Evolutionary conservation across 2,888 invertebrate genomes (phyloP).

Genomic region (Gordius sp.): DNA sequence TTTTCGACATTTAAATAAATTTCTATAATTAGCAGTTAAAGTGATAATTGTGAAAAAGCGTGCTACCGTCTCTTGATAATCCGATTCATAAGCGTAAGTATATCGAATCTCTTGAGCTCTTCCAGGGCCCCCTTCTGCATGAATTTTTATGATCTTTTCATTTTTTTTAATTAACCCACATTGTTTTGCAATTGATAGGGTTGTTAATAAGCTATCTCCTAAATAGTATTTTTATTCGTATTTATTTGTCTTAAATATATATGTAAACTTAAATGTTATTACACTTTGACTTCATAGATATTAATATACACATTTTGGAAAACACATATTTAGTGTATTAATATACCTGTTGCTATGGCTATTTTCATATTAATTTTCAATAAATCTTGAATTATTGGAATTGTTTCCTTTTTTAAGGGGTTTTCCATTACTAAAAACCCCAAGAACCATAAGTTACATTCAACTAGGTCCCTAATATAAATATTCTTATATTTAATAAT

Average conservation of each 20-base stretch:
- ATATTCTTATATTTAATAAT: too few species aligned
- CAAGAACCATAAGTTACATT: not conserved
- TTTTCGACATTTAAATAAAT: too few species aligned
- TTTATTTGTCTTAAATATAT: too few species aligned
- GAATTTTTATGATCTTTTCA: not conserved
- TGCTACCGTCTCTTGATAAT: too few species aligned
- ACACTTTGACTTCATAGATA: too few species aligned
- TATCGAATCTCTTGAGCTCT: conserved; percentile 11
- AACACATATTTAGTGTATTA: too few species aligned
- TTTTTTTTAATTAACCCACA: conserved; percentile 13
- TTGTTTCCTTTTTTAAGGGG: not conserved
- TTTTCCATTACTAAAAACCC: conserved; percentile 14
- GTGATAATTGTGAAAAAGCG: too few species aligned
- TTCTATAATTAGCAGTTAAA: too few species aligned
- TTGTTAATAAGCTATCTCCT: not conserved
- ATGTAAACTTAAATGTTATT: too few species aligned
- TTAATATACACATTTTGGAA: too few species aligned
- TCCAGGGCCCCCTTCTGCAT: conserved; percentile 11
- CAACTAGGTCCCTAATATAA: conserved; percentile 1
- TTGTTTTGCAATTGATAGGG: conserved; percentile 6
- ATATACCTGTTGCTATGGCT: conserved; percentile 6
- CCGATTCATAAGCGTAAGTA: not conserved
- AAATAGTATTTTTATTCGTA: too few species aligned
- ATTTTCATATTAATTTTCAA: not conserved
- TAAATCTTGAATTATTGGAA: conserved; percentile 9